These are phyloP conservation scores for Arion vulgaris DNA, from an alignment of 1,140 invertebrate species.

Conservation along the genomic window DNA sequence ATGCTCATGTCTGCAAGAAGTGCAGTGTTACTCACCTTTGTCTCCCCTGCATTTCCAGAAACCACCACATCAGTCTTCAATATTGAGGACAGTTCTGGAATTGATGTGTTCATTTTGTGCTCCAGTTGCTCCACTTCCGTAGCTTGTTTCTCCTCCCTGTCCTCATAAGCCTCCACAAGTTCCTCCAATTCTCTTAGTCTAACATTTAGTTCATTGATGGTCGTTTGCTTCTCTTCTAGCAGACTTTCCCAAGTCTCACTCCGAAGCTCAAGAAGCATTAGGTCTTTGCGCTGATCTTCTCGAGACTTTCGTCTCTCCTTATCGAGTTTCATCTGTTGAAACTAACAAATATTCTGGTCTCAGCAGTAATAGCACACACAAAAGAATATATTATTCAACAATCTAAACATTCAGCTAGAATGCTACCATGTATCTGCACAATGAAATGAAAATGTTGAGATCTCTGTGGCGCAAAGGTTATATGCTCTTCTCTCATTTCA, in stretches of 20 bases:
- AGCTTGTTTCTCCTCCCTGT: constrained; percentile 58
- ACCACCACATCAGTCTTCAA: constrained; percentile 24
- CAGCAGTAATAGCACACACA: background rate
- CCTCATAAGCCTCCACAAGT: constrained; percentile 57
- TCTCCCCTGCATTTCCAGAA: background rate
- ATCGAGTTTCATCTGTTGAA: constrained; percentile 57
- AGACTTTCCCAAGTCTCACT: constrained; percentile 58
- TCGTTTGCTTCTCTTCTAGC: constrained; percentile 56
- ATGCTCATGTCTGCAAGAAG: too few species aligned
- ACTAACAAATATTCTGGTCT: background rate
- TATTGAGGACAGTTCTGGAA: constrained; percentile 22
- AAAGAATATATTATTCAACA: too few species aligned
- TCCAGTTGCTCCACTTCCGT: constrained; percentile 45
- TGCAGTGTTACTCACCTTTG: constrained; percentile 9
- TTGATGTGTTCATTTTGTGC: constrained; percentile 46
- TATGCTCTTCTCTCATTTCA: too few species aligned
- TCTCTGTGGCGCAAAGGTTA: too few species aligned
- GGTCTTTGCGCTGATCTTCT: constrained; percentile 58
- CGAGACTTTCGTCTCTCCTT: constrained; percentile 61
- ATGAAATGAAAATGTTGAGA: too few species aligned
- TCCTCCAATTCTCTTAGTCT: constrained; percentile 59
- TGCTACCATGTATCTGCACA: too few species aligned
- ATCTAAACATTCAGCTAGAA: too few species aligned
- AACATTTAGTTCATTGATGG: constrained; percentile 51
- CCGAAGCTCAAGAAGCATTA: constrained; percentile 52